Conservation (phyloP, 2,797 vertebrate species). For the Malacoraja senta region DNA sequence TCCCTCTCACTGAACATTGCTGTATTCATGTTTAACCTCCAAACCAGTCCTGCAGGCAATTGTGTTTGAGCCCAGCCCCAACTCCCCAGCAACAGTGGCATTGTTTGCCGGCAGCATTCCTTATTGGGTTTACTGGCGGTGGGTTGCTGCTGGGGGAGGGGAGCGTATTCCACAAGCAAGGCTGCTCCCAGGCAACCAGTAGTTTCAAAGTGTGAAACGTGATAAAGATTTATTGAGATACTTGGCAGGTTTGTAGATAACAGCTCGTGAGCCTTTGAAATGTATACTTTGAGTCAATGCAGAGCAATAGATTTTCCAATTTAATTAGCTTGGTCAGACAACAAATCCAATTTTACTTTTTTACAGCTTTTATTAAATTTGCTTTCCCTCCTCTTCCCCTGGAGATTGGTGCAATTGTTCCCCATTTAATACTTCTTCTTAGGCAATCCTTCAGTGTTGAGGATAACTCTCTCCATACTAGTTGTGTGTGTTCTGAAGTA, state of each 20-base stretch:
- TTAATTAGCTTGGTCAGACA: neutral
- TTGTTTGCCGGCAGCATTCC: neutral
- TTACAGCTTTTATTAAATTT: neutral
- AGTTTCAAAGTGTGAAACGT: constrained; percentile 48
- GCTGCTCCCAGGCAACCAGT: constrained; percentile 45
- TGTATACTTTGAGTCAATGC: neutral
- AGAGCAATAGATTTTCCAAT: neutral
- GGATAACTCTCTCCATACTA: too few species aligned
- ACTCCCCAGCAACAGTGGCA: neutral
- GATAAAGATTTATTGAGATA: constrained; percentile 36
- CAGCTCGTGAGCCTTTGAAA: neutral
- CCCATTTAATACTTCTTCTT: neutral
- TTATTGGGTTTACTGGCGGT: neutral
- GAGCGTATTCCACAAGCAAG: constrained; percentile 40
- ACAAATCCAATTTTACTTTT: neutral
- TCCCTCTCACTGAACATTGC: neutral
- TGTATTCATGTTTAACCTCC: neutral
- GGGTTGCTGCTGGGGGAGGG: neutral
- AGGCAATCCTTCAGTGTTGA: too few species aligned
- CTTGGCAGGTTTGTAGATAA: neutral
- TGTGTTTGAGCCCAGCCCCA: neutral
- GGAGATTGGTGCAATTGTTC: neutral
- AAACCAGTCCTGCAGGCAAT: neutral
- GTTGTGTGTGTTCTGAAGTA: too few species aligned
- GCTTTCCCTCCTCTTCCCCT: neutral